Evolutionary conservation across 1,140 invertebrate species (phyloP).

Genomic region (Lysiphlebus fabarum): DNA sequence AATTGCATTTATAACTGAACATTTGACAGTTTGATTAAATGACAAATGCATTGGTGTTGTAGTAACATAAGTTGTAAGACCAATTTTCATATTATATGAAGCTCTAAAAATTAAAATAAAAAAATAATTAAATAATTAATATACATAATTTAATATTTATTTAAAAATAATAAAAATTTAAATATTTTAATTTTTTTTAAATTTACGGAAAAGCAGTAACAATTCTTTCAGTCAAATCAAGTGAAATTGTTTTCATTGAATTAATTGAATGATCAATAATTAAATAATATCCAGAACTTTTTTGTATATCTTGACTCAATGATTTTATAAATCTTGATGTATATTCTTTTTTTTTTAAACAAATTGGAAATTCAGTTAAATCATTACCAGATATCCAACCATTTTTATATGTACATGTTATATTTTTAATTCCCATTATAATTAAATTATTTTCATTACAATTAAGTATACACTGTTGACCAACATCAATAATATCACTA

Average conservation of each 20-base stretch:
- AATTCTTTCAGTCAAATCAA: slow-evolving; percentile 27
- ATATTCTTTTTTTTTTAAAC: slow-evolving; percentile 30
- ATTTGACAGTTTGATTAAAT: slow-evolving; percentile 32
- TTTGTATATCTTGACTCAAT: slow-evolving; percentile 30
- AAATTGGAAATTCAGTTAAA: slow-evolving; percentile 40
- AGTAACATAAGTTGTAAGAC: slow-evolving; percentile 26
- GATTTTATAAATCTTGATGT: slow-evolving; percentile 27
- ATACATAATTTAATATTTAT: neutral
- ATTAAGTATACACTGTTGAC: slow-evolving; percentile 29
- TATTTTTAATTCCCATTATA: slow-evolving; percentile 27
- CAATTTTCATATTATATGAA: slow-evolving; percentile 31
- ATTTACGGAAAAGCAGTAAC: slow-evolving; percentile 31
- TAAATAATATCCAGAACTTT: slow-evolving; percentile 31
- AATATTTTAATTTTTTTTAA: slow-evolving; percentile 2
- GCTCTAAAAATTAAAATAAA: slow-evolving; percentile 22
- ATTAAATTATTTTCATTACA: slow-evolving; percentile 32
- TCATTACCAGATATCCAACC: slow-evolving; percentile 33
- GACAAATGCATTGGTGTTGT: slow-evolving; percentile 21
- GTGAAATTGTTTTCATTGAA: slow-evolving; percentile 19
- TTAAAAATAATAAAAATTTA: neutral
- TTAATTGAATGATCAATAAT: slow-evolving; percentile 27
- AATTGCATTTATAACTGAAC: slow-evolving; percentile 17
- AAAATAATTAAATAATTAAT: slow-evolving; percentile 6
- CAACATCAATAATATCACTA: slow-evolving; percentile 13
- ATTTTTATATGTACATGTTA: slow-evolving; percentile 26